Conservation (phyloP, 1,140 invertebrate genomes). For the Stenopsyche tienmushanensis region DNA sequence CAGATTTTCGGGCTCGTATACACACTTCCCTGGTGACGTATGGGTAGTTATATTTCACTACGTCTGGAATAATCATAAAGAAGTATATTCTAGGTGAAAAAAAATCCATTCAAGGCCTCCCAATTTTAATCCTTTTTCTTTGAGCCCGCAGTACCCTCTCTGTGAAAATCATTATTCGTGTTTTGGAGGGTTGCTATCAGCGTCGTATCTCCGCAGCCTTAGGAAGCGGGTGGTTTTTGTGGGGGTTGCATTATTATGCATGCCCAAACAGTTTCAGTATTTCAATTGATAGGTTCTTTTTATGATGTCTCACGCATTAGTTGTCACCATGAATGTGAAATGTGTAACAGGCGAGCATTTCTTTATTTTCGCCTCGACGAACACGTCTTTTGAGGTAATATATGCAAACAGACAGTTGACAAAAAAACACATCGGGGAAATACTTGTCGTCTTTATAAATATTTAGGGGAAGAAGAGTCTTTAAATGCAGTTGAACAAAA, state of each 20-base stretch:
- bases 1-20: constrained; percentile 11
- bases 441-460: no score
- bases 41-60: not conserved
- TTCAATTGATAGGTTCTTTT: constrained; percentile 23
- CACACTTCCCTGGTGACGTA: not conserved
- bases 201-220: no score
- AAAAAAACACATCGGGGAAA: no score
- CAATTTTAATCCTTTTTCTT: no score
- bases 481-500: no score
- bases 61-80: not conserved
- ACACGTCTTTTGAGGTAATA: not conserved
- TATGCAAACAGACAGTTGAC: no score
- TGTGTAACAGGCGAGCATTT: not conserved
- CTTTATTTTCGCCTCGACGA: not conserved
- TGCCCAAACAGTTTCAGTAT: constrained; percentile 8
- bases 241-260: constrained; percentile 20
- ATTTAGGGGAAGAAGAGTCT: no score
- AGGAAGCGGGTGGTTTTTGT: no score
- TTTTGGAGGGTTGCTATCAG: no score
- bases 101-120: no score
- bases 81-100: not conserved
- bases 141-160: no score
- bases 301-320: constrained; percentile 9
- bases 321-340: constrained; percentile 4
- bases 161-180: no score